Conservation (phyloP, 1,140 invertebrate genomes). For the Thaumatotibia leucotreta region DNA sequence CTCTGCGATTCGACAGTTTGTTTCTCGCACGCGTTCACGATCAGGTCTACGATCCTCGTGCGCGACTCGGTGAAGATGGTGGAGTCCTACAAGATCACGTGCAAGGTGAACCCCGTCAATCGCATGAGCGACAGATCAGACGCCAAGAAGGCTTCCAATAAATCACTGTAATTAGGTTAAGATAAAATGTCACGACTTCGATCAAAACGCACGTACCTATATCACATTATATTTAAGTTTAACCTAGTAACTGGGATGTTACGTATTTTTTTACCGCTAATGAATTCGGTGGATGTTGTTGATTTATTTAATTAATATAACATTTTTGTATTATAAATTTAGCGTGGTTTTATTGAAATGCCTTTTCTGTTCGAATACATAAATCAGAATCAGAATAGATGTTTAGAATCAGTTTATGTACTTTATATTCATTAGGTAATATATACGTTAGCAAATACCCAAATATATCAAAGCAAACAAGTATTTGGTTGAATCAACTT, state of each 20-base stretch:
- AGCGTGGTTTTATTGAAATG: not conserved
- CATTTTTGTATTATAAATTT: not conserved
- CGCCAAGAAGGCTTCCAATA: conserved; percentile 16
- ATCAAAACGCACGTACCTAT: not conserved
- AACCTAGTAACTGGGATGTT: conserved; percentile 2
- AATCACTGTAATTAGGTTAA: not conserved
- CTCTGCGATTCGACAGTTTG: conserved; percentile 54
- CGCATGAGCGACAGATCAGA: conserved; percentile 16
- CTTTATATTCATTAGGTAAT: too few relatives aligned
- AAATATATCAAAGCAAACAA: too few relatives aligned
- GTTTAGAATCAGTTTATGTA: too few relatives aligned
- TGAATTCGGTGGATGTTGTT: not conserved
- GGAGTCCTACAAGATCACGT: conserved; percentile 68
- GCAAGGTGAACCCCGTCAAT: conserved; percentile 62
- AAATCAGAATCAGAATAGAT: too few relatives aligned
- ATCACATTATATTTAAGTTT: conserved; percentile 17
- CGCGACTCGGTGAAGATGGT: conserved; percentile 63
- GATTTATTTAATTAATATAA: not conserved
- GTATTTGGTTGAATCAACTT: too few relatives aligned
- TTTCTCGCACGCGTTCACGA: conserved; percentile 60
- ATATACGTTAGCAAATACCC: too few relatives aligned
- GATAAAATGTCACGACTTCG: not conserved
- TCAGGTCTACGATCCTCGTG: conserved; percentile 60
- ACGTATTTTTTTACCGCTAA: not conserved
- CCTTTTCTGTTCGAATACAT: too few relatives aligned